Percentiles rank a stretch among this genome's conserved stretches.
Evolutionary conservation across 2,797 vertebrate genomes (phyloP).

Genomic region (Echiichthys vipera): DNA sequence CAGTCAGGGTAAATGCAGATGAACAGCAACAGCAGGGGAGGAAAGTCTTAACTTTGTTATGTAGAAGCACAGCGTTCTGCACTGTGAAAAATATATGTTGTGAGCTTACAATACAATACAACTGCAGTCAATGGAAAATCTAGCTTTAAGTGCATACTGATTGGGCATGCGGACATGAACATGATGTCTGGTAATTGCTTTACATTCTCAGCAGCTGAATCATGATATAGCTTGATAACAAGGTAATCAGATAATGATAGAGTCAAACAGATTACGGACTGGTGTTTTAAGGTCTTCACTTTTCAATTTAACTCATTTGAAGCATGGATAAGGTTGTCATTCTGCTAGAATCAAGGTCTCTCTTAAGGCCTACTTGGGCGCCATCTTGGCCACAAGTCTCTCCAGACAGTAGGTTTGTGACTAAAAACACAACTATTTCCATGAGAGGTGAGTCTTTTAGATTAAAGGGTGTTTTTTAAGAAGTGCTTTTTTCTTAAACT

Average conservation of each 20-base stretch:
- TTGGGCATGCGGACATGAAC: slow-evolving; percentile 22
- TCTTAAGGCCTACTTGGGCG: slow-evolving; percentile 8
- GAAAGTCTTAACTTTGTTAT: slow-evolving; percentile 45
- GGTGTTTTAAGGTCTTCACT: slow-evolving; percentile 53
- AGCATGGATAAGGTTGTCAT: slow-evolving; percentile 59
- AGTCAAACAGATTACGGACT: slow-evolving; percentile 60
- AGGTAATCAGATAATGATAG: slow-evolving; percentile 61
- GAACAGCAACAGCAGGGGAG: slow-evolving; percentile 69
- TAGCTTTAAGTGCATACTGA: slow-evolving; percentile 34
- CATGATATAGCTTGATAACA: slow-evolving; percentile 50
- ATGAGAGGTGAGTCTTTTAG: background rate
- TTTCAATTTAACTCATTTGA: slow-evolving; percentile 72
- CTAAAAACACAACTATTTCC: slow-evolving; percentile 14
- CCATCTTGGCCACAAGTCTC: slow-evolving; percentile 5
- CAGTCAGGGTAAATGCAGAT: slow-evolving; percentile 72
- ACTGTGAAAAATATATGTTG: slow-evolving; percentile 47
- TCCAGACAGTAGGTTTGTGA: slow-evolving; percentile 13
- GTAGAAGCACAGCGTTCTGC: slow-evolving; percentile 13
- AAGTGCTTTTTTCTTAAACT: background rate
- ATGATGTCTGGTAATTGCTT: slow-evolving; percentile 52
- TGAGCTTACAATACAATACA: slow-evolving; percentile 18
- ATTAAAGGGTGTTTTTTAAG: background rate
- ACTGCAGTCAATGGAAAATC: slow-evolving; percentile 12
- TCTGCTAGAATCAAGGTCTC: slow-evolving; percentile 44
- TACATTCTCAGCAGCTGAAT: slow-evolving; percentile 54